Base-by-base conservation (phyloP, 2,113 vertebrate species). In the Scomber scombrus region DNA sequence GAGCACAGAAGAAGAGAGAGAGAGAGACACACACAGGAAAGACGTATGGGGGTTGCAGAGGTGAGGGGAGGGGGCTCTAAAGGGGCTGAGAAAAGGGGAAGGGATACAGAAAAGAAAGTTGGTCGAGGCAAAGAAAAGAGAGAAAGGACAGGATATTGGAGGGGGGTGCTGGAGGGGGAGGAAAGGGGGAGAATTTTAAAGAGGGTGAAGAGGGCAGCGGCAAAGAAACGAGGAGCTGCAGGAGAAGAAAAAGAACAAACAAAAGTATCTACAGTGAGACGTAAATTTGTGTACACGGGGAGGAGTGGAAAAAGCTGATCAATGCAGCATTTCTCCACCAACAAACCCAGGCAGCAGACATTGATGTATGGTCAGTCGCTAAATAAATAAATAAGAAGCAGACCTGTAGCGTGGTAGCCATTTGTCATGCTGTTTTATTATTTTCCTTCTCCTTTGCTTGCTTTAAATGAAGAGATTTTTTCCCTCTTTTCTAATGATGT, bases 121-220 rank as follows among this genome's bases (percentile, higher is more conserved):
- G 83, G 88, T 83, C 61, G 19, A 69, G 72, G 79, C 55, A 88
- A 81, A 86, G 88, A 90, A 90, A 92, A 80, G 84, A 73, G 54
- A 87, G 85, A 91, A 90, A 88, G 68, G 83, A 90, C 88, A 91
- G 91, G 92, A 91, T 91, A 91, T 92, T 87, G 85, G 75, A 82
- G 67, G 78, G 81, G 84, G 47, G 70, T 26, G 21, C 14, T 19
- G 47, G 55, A 58, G 68, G 56, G 58, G 65, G 9, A 66, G 60
- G 45, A 68, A 67, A 62, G 71, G 71, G 85, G 57, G 65, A 75
- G 88, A 69, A 78, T 58, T 86, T 89, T 63, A 85, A 91, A 89
- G 76, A 88, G 89, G 88, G 85, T 86, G 87, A 90, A 88, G 58
- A 91, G 88, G 85, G 85, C 85, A 90, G 76, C 11, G 7, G 71